Evolutionary conservation across 2,888 invertebrate genomes (phyloP), one percentile per base, ranked within the genome.

Genomic region (Clusia tigrina): DNA sequence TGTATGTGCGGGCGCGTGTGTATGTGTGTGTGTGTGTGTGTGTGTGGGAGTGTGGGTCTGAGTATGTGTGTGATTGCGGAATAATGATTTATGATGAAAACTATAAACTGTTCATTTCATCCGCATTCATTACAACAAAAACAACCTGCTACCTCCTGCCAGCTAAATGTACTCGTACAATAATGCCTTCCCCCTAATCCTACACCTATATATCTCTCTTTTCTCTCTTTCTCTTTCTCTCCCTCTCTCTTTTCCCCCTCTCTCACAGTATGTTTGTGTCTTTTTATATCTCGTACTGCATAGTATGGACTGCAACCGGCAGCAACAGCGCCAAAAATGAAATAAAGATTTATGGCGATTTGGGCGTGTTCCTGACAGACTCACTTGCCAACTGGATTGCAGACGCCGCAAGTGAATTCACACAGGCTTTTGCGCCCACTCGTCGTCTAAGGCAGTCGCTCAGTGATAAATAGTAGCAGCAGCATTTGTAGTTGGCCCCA

Each of bases 1-100:
- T 15, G 6, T 20, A 25, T 25, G 15, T n/a, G 46, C 17, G 46
- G 24, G 10, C 23, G 24, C n/a, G 5, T 54, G 54, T 2, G 32
- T n/a, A n/a, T n/a, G n/a, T n/a, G n/a, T n/a, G n/a, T n/a, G n/a
- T n/a, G n/a, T n/a, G n/a, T n/a, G n/a, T n/a, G n/a, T n/a, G n/a
- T n/a, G n/a, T n/a, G n/a, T n/a, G n/a, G n/a, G n/a, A n/a, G n/a
- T 54, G 2, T n/a, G 17, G 18, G 17, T 1, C 10, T 48, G n/a
- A n/a, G 51, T 25, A 17, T 65, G 69, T 65, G 66, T 70, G 67
- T 71, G 70, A 72, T 72, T 72, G 70, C 70, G 70, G 67, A 72
- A 71, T 71, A 72, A 72, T 72, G 72, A 72, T 72, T 72, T 72
- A 72, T 72, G 70, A 71, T 70, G 66, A 65, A 68, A 68, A 68